phyloP scores from a whole-genome alignment of 2,888 invertebrate genomes.

The Chrysotoxum bicinctum region DNA sequence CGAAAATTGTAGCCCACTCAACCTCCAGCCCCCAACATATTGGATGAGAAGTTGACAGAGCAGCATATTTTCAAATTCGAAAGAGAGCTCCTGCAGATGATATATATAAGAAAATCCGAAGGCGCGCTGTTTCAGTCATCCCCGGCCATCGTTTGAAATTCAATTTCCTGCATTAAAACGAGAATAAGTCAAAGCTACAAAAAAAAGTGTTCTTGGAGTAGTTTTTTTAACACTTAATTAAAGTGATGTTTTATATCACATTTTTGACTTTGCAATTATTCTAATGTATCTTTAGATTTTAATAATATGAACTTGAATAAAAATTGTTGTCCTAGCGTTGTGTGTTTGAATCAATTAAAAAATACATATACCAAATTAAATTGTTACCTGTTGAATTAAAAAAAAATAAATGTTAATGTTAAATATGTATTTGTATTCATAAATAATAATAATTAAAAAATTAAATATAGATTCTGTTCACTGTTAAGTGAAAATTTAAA shows the following conservation, averaged over 20 bases:
- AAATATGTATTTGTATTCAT: neutral
- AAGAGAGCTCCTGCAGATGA: slow-evolving; percentile 29
- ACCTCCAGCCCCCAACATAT: neutral
- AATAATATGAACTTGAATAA: neutral
- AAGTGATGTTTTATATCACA: slow-evolving; percentile 9
- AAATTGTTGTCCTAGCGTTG: neutral
- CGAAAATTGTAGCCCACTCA: neutral
- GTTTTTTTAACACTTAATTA: neutral
- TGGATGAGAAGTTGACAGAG: neutral
- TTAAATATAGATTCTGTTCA: no score
- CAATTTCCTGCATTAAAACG: slow-evolving; percentile 31
- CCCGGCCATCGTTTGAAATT: slow-evolving; percentile 63
- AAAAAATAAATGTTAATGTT: neutral
- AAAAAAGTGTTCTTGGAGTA: slow-evolving; percentile 17
- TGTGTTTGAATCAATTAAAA: slow-evolving; percentile 22
- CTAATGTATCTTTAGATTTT: neutral
- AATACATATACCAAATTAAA: neutral
- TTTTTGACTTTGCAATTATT: neutral
- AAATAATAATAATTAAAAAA: no score
- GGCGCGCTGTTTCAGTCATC: slow-evolving; percentile 71
- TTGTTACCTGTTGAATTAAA: slow-evolving; percentile 16
- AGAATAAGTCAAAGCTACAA: neutral
- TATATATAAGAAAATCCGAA: slow-evolving; percentile 58
- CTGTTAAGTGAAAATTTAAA: slow-evolving; percentile 9
- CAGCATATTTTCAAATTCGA: slow-evolving; percentile 15